These are phyloP conservation scores for Clarias magur DNA, from an alignment of 2,113 vertebrate genomes.

Conservation along the genomic window DNA sequence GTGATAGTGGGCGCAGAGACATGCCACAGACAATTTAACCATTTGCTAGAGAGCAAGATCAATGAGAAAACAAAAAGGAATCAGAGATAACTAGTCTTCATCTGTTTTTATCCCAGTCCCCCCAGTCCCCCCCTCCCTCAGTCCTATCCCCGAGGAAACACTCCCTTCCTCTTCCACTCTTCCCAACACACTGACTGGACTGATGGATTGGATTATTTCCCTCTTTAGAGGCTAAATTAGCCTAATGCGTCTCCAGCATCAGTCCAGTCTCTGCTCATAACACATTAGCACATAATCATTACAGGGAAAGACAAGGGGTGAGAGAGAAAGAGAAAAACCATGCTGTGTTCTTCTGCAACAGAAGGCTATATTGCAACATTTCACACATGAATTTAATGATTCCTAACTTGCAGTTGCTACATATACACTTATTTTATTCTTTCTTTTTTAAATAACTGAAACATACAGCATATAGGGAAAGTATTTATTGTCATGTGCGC, in stretches of 20 bases:
- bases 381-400: neutral
- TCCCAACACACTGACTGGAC: constrained; percentile 18
- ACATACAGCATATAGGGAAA: neutral
- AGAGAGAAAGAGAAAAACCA: neutral
- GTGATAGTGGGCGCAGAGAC: constrained; percentile 1
- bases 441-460: neutral
- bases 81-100: constrained; percentile 11
- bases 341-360: neutral
- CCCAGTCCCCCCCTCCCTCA: constrained; percentile 5
- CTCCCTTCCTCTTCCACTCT: constrained; percentile 13
- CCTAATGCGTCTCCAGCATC: constrained; percentile 39
- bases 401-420: neutral
- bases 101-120: neutral
- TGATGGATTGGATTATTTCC: constrained; percentile 52
- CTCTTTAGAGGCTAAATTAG: constrained; percentile 45
- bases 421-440: neutral
- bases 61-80: constrained; percentile 42
- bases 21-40: constrained; percentile 41
- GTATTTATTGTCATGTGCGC: neutral
- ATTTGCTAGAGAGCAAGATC: constrained; percentile 37
- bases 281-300: constrained; percentile 38
- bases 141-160: constrained; percentile 35
- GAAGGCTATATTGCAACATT: neutral
- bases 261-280: constrained; percentile 34
- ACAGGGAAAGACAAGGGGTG: neutral